A percentile compares a stretch with the other conserved stretches of the same genome.
These are phyloP conservation scores for Vanessa atalanta DNA, from an alignment of 1,140 invertebrate genomes.

Conservation along the genomic window DNA sequence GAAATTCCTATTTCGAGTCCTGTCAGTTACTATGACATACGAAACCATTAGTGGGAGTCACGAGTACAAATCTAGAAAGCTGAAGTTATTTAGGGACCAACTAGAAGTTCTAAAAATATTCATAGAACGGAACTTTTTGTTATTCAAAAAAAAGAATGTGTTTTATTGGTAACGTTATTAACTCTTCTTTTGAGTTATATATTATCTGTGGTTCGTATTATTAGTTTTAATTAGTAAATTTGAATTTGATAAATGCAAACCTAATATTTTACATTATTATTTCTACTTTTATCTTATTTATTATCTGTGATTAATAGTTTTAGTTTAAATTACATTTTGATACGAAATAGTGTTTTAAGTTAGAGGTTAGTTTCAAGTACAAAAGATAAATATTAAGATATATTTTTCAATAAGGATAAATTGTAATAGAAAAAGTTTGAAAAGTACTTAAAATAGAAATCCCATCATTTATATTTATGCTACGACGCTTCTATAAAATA, in stretches of 20 bases:
- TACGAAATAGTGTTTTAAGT: no score
- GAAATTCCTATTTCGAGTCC: conserved; percentile 16
- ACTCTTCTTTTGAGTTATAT: no score
- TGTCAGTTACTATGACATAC: conserved; percentile 28
- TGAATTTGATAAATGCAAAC: no score
- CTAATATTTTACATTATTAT: no score
- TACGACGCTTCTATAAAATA: neutral
- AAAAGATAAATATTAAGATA: no score
- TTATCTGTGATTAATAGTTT: no score
- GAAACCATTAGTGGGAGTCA: conserved; percentile 24
- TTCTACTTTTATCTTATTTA: no score
- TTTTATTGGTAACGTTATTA: neutral
- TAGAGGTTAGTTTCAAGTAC: no score
- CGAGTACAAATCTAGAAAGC: conserved; percentile 25
- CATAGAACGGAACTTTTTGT: neutral
- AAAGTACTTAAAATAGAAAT: conserved; percentile 4
- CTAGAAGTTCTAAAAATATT: conserved; percentile 9
- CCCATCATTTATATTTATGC: conserved; percentile 8
- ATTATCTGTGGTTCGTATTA: no score
- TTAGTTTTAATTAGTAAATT: no score
- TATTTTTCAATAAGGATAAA: no score
- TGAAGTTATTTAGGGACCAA: conserved; percentile 4
- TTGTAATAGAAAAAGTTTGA: conserved; percentile 8
- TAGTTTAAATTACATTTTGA: no score
- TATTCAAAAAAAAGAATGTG: neutral